Base-by-base conservation (phyloP, 1,140 invertebrate genomes). In the Brachionus manjavacas region DNA sequence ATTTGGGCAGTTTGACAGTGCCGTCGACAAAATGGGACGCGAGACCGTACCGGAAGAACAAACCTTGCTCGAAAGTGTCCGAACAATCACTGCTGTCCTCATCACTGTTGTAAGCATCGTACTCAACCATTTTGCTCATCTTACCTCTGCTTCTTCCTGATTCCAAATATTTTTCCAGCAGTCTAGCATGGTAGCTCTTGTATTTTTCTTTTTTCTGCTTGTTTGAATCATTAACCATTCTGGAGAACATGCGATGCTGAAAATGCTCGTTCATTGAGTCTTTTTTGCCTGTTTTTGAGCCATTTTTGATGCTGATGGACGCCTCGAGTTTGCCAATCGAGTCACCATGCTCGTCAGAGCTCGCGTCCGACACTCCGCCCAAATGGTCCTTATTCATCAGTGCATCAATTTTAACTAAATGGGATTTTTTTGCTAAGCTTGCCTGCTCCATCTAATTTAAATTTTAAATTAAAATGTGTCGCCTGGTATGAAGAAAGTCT, bases 121-220 rank as follows among this genome's bases (percentile, higher is more conserved):
- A 76, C 8, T 76, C 72, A 23, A 23, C 3, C 39, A 49, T 49
- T n/a, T 76, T 76, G 9, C 16, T 76, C 72, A 76, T 76, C 25
- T 76, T 76, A 14, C 72, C 72, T 28, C 72, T 76, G 41, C 72
- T 76, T 76, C 39, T 49, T 12, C 72, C 72, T 12, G 43, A 43
- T 28, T 76, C 72, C 11, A 76, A 49, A 76, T 76, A 76, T n/a
- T 76, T 76, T 25, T 76, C 72, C 46, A 76, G 31, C 46, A 76
- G 14, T 11, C 46, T 76, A 6, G 25, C 20, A 76, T 76, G 72
- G 41, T 49, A 76, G 31, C 41, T 76, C 25, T 76, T 76, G 41
- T 76, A 76, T n/a, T 76, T 76, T 76, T 76, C 41, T 25, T 76
- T 76, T 76, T 76, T 76, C 11, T 46, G 8, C 11, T 31, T 76